Conservation (phyloP, 1,140 invertebrate genomes). For the Scaptomyza graminum region DNA sequence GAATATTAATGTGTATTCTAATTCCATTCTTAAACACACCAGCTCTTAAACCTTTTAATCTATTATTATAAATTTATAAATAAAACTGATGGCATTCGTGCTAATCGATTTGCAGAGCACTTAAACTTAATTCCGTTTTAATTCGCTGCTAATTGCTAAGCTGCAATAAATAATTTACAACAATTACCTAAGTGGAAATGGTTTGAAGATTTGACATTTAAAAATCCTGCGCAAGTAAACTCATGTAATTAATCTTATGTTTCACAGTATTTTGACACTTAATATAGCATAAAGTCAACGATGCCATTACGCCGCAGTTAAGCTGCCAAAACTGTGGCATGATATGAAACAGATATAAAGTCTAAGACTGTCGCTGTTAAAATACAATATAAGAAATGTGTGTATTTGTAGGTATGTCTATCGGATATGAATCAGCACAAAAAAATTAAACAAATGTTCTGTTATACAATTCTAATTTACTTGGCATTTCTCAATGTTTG, state of each 20-base stretch:
- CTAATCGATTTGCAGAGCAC: constrained; percentile 42
- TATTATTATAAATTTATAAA: background rate
- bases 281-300: constrained; percentile 50
- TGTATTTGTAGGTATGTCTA: background rate
- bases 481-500: constrained; percentile 62
- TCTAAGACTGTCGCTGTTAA: background rate
- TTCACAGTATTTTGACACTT: constrained; percentile 42
- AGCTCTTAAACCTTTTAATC: too few species aligned
- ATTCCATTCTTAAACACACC: too few species aligned
- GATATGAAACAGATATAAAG: background rate
- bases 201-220: constrained; percentile 30
- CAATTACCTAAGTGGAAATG: constrained; percentile 39
- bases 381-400: background rate
- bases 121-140: constrained; percentile 63
- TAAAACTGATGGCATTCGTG: background rate
- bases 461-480: constrained; percentile 52
- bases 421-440: background rate
- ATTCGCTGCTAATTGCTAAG: constrained; percentile 66
- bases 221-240: constrained; percentile 11
- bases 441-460: constrained; percentile 1
- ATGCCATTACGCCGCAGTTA: constrained; percentile 20
- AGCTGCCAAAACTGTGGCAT: constrained; percentile 12
- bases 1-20: too few species aligned
- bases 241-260: constrained; percentile 22
- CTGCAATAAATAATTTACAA: constrained; percentile 22